A percentile compares a stretch with the other conserved stretches of the same genome.
phyloP scores from a whole-genome alignment of 2,888 invertebrate species.

The Dynastes tityus region DNA sequence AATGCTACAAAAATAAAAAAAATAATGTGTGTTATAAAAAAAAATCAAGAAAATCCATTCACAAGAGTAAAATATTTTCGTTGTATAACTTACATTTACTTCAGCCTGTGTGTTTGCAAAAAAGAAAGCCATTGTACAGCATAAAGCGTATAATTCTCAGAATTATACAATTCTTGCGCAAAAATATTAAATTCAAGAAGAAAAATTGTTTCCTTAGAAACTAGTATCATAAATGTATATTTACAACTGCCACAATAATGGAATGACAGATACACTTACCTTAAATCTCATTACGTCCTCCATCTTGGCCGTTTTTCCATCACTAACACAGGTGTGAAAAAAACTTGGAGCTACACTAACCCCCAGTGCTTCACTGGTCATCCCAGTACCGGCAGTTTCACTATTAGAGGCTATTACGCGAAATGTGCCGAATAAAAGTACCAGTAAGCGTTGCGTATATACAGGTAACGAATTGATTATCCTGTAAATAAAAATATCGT shows the following conservation, averaged over 20 bases:
- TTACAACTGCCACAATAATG: slow-evolving; percentile 32
- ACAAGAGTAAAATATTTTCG: slow-evolving; percentile 26
- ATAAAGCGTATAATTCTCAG: slow-evolving; percentile 59
- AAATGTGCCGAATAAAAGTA: slow-evolving; percentile 97
- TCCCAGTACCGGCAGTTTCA: slow-evolving; percentile 90
- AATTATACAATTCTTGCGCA: slow-evolving; percentile 12
- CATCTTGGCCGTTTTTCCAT: slow-evolving; percentile 95
- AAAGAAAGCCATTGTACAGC: slow-evolving; percentile 70
- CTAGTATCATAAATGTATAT: slow-evolving; percentile 1
- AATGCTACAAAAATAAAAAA: background rate
- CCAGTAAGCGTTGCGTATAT: slow-evolving; percentile 93
- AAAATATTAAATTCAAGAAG: slow-evolving; percentile 29
- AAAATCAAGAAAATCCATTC: slow-evolving; percentile 18
- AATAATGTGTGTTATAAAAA: slow-evolving; percentile 12
- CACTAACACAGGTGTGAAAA: slow-evolving; percentile 96
- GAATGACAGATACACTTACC: slow-evolving; percentile 72
- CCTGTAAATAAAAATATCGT: slow-evolving; percentile 71
- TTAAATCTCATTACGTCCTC: slow-evolving; percentile 96
- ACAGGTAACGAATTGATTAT: slow-evolving; percentile 89
- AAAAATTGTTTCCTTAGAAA: slow-evolving; percentile 1
- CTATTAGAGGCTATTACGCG: slow-evolving; percentile 94
- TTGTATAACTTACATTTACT: slow-evolving; percentile 78
- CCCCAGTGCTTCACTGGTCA: slow-evolving; percentile 96
- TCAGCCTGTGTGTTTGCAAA: slow-evolving; percentile 77
- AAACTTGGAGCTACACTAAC: slow-evolving; percentile 97